Conservation (phyloP, 2,797 vertebrate genomes). For the Galagoides demidoff region DNA sequence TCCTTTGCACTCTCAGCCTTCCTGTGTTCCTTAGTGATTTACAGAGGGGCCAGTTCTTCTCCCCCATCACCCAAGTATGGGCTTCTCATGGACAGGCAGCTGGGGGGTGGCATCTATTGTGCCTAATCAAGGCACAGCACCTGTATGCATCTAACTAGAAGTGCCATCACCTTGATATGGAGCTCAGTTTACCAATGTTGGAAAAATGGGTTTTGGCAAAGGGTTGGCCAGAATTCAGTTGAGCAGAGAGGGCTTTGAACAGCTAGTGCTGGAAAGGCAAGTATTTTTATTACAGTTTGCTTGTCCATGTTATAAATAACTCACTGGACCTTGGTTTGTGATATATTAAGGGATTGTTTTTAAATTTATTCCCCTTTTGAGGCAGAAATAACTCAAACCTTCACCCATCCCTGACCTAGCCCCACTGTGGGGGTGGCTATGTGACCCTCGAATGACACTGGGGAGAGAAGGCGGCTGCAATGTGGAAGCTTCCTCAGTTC, state of each 20-base stretch:
- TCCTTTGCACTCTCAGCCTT: not conserved
- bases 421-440: not conserved
- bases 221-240: not conserved
- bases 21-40: not conserved
- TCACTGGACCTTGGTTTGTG: constrained; percentile 9
- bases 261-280: not conserved
- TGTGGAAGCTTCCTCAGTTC: not conserved
- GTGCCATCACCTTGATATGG: not conserved
- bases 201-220: constrained; percentile 14
- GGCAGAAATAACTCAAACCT: constrained; percentile 21
- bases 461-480: not conserved
- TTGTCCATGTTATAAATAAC: constrained; percentile 27
- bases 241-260: constrained; percentile 39
- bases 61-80: not conserved
- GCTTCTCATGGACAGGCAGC: not conserved
- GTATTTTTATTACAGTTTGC: constrained; percentile 48
- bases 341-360: not conserved
- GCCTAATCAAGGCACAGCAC: not conserved
- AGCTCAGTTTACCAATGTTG: constrained; percentile 3
- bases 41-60: not conserved
- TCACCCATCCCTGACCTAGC: not conserved
- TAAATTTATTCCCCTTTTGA: not conserved
- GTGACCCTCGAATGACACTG: rapidly evolving
- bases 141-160: not conserved
- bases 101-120: not conserved